Evolutionary conservation across 35 echinoderm and acorn worm genomes (phyloP), one percentile per base, ranked within the genome.

Genomic region (Stichopus chloronotus): DNA sequence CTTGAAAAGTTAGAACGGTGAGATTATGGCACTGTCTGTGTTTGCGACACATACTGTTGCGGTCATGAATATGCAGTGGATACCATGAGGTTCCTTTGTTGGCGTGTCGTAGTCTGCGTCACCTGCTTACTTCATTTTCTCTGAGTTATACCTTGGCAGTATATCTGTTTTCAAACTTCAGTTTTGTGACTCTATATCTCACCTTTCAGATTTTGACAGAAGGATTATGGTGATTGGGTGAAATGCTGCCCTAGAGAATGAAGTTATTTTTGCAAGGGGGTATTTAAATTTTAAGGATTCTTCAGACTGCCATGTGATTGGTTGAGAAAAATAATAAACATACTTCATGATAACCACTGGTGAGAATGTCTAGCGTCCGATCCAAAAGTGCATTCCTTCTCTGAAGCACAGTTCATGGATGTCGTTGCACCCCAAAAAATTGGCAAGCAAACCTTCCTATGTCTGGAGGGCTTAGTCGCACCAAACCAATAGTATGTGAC

Each of bases 281-380:
- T 58, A 85, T 85, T 85, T 85, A 85, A 85, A 22, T 85, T 85
- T 85, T 85, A 58, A 59, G 57, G 82, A 58, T 58, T 85, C 55
- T 85, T 56, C n/a, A 58, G 23, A 85, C 82, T 22, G 82, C 7
- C 17, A 85, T 57, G 82, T 85, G 82, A 85, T 85, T 85, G 82
- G 82, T 85, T 85, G 82, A 85, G 25, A 53, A 53, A 58, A 9
- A 85, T 56, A 85, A 85, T 85, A 85, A 85, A 85, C 82, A 85
- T 85, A 74, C 19, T 85, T 85, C 82, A 85, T 85, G 82, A 85
- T 85, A 56, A 85, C 82, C 82, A 85, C 55, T 85, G 82, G 55
- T 85, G 82, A 85, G 82, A 85, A 85, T 85, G 82, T 85, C 82
- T 85, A 58, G 82, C 82, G 56, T 85, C 58, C 54, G 58, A 53